Evolutionary conservation across 2,888 invertebrate species (phyloP).

Genomic region (Phytoseiulus persimilis): DNA sequence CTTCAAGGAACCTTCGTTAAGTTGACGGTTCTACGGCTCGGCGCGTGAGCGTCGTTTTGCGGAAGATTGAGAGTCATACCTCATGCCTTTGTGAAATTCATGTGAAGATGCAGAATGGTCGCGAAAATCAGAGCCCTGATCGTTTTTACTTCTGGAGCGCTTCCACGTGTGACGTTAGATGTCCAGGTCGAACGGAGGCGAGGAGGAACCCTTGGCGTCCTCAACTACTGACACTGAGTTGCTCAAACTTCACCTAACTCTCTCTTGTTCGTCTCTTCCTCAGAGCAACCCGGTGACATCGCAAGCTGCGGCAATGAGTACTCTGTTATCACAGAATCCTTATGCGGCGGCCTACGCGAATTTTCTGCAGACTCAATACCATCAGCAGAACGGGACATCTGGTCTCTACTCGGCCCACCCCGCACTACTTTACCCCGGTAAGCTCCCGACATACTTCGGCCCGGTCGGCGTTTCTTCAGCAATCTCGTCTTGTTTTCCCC

Average conservation of each 20-base stretch:
- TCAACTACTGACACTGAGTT: no score
- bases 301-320: slow-evolving; percentile 38
- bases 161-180: no score
- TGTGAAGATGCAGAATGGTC: background rate
- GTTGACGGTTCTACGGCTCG: background rate
- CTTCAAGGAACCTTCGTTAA: background rate
- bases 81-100: background rate
- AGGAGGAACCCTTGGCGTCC: no score
- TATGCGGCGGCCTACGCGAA: slow-evolving; percentile 33
- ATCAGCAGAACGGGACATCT: slow-evolving; percentile 27
- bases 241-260: no score
- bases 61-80: background rate
- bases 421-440: slow-evolving; percentile 34
- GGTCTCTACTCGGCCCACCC: slow-evolving; percentile 25
- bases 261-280: background rate
- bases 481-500: background rate
- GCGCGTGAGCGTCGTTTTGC: background rate
- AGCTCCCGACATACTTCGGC: background rate
- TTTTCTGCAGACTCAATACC: slow-evolving; percentile 37
- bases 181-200: no score
- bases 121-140: no score
- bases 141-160: no score
- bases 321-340: slow-evolving; percentile 36
- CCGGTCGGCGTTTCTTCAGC: background rate
- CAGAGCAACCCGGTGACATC: slow-evolving; percentile 25